These are phyloP conservation scores for Lagocephalus sceleratus DNA, from an alignment of 2,797 vertebrate species.

Conservation along the genomic window DNA sequence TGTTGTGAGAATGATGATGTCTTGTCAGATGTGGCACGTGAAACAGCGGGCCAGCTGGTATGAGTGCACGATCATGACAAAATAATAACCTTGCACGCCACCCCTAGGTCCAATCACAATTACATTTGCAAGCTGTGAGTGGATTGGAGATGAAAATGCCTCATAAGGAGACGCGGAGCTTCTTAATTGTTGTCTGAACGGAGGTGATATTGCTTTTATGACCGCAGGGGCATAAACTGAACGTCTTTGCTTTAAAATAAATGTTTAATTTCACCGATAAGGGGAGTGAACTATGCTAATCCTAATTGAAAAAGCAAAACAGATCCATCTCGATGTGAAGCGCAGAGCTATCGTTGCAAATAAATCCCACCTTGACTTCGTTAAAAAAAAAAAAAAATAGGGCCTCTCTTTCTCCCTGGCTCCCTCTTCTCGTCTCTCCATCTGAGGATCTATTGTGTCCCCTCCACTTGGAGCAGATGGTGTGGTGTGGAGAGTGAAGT, in stretches of 20 bases:
- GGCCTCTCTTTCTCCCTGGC: constrained; percentile 33
- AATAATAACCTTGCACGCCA: constrained; percentile 73
- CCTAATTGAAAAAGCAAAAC: constrained; percentile 51
- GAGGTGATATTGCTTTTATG: constrained; percentile 59
- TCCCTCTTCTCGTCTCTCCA: constrained; percentile 33
- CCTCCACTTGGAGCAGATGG: constrained; percentile 89
- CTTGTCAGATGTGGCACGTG: constrained; percentile 73
- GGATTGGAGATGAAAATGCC: constrained; percentile 71
- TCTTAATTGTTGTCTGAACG: constrained; percentile 67
- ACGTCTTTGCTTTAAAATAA: constrained; percentile 46
- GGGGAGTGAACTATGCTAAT: constrained; percentile 37
- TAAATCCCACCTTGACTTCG: constrained; percentile 51
- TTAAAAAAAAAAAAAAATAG: constrained; percentile 28
- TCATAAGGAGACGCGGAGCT: constrained; percentile 70
- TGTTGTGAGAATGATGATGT: constrained; percentile 74
- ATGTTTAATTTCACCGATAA: constrained; percentile 45
- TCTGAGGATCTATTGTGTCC: constrained; percentile 74
- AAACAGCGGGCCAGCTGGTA: constrained; percentile 75
- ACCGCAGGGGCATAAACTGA: constrained; percentile 37
- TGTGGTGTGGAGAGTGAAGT: constrained; percentile 83
- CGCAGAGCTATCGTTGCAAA: constrained; percentile 30
- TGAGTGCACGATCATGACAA: constrained; percentile 75
- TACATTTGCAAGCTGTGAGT: constrained; percentile 80
- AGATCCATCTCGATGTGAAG: constrained; percentile 57
- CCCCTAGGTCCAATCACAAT: constrained; percentile 79